Conservation (phyloP, 2,797 vertebrate genomes). For the Macrochelys suwanniensis region DNA sequence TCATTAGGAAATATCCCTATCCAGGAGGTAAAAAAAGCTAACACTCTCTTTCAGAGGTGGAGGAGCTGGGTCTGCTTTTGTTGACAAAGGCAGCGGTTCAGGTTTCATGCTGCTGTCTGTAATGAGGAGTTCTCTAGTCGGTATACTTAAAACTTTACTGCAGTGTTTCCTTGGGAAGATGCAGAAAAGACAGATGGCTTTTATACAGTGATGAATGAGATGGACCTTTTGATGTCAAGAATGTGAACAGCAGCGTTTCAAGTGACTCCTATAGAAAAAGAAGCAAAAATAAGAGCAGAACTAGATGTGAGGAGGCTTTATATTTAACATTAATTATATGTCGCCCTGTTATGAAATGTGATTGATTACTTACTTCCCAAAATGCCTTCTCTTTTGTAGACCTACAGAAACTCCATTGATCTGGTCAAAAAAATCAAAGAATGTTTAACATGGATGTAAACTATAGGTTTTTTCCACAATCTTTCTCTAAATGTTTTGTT, state of each 20-base stretch:
- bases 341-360: not conserved
- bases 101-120: not conserved
- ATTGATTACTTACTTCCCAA: not conserved
- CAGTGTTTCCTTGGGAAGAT: not conserved
- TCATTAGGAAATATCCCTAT: not conserved
- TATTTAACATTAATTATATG: not conserved
- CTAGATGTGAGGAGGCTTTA: not conserved
- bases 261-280: not conserved
- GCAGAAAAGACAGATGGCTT: slow-evolving; percentile 19
- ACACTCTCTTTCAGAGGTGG: not conserved
- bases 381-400: not conserved
- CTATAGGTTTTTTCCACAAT: not conserved
- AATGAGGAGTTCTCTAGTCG: not conserved
- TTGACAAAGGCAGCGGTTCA: not conserved
- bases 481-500: not conserved
- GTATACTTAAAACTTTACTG: not conserved
- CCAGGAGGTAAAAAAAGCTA: not conserved
- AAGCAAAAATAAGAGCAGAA: not conserved
- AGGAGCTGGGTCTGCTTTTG: not conserved
- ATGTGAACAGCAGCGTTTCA: not conserved
- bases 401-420: not conserved
- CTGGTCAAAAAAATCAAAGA: not conserved
- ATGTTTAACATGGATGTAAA: not conserved
- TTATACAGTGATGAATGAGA: not conserved
- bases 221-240: not conserved